A percentile compares a stretch with the other conserved stretches of the same genome.
phyloP scores from a whole-genome alignment of 2,888 invertebrate species.

The Apeira syringaria region DNA sequence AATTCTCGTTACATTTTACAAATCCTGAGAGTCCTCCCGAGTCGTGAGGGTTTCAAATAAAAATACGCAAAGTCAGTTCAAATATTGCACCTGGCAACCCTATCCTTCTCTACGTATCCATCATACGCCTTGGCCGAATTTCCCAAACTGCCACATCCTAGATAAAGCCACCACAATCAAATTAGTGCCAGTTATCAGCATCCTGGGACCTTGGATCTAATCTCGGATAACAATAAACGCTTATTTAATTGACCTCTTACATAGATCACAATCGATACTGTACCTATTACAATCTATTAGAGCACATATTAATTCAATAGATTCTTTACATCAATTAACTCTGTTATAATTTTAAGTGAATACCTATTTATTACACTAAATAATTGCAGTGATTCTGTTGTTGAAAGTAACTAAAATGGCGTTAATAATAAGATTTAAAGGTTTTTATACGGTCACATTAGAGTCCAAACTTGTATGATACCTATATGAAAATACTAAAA shows the following conservation, averaged over 20 bases:
- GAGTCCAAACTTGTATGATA: too few species aligned
- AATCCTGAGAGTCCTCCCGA: too few species aligned
- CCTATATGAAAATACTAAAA: too few species aligned
- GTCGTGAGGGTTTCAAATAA: too few species aligned
- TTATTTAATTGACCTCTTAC: constrained; percentile 34
- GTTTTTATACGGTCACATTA: too few species aligned
- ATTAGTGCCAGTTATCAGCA: constrained; percentile 21
- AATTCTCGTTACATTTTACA: too few species aligned
- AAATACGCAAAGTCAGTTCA: too few species aligned
- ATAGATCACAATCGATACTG: constrained; percentile 27
- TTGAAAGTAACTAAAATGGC: too few species aligned
- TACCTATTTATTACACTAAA: too few species aligned
- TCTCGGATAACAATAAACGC: constrained; percentile 16
- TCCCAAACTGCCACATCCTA: constrained; percentile 17
- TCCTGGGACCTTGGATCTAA: constrained; percentile 29
- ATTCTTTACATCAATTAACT: too few species aligned
- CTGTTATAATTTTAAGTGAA: background rate
- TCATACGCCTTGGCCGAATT: constrained; percentile 34
- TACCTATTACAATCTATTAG: constrained; percentile 21
- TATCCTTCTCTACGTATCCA: constrained; percentile 6
- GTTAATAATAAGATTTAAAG: too few species aligned
- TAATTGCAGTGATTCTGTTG: too few species aligned
- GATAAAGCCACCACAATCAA: constrained; percentile 20
- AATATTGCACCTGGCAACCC: constrained; percentile 8
- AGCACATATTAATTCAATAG: constrained; percentile 10